Evolutionary conservation across 2,888 invertebrate species (phyloP), one percentile per base, ranked within the genome.

Genomic region (Caradrina clavipalpis): DNA sequence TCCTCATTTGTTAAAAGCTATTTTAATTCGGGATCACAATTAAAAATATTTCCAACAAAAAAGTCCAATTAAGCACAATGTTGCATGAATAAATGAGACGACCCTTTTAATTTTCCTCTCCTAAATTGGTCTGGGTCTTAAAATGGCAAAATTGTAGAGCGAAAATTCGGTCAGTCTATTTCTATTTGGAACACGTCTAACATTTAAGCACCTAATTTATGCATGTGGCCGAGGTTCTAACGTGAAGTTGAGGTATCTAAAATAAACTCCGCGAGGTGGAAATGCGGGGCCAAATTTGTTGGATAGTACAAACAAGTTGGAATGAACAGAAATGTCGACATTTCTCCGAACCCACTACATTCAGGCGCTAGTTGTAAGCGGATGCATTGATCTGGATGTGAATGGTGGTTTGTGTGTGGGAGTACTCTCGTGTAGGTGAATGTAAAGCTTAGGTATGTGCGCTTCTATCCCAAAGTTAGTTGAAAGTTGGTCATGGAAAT

Each of bases 371-470:
- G 53, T 78, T 51, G 76, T 63, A 70, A 76, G 65, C 68, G 66
- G 53, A 69, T 71, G 66, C 81, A 74, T 78, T 69, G 67, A 78
- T 68, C 69, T 69, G 72, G 59, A 63, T 66, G 45, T 72, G 78
- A 80, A 80, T 81, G 62, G 71, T 21, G 2, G 55, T 61, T 17
- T 22, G 21, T 21, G 74, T 63, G 70, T 72, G 57, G 22, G 58
- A 62, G 45, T 62, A 50, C 54, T 50, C n/a, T 55, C 19, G 31
- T 57, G 50, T 62, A 19, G 45, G 59, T 45, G 22, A 13, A 63
- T 60, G 56, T 35, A 19, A 54, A 55, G 17, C 49, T 58, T 55
- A 21, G 53, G 42, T 10, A 54, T 65, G 54, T 58, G 66, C 50
- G 64, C 4, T 8, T 53, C 51, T 81, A 64, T 71, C 73, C 70